These are phyloP conservation scores for Psittacula derbiana DNA, from an alignment of 2,797 vertebrate species.

Conservation along the genomic window DNA sequence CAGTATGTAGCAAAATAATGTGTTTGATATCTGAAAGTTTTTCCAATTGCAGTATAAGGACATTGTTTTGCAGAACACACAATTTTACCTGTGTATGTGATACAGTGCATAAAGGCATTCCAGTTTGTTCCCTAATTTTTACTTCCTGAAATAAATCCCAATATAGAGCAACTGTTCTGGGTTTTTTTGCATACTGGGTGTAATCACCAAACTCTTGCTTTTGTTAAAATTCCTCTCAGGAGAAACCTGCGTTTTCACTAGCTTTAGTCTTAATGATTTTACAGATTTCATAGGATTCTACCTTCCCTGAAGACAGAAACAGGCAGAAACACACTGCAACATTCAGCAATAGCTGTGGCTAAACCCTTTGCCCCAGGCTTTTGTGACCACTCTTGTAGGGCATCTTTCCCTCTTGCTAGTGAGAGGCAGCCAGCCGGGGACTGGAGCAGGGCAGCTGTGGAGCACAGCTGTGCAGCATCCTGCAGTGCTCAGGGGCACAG, in stretches of 20 bases:
- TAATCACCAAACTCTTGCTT: neutral
- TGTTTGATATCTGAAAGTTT: neutral
- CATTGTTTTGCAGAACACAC: neutral
- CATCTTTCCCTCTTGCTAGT: neutral
- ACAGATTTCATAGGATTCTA: neutral
- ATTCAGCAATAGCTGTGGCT: neutral
- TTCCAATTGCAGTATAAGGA: neutral
- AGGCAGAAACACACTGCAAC: neutral
- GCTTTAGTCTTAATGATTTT: neutral
- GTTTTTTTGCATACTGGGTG: neutral
- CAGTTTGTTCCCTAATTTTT: neutral
- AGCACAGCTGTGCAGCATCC: neutral
- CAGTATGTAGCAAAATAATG: neutral
- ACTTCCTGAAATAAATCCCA: neutral
- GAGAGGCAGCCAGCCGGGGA: neutral
- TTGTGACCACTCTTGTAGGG: neutral
- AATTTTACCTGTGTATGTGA: neutral
- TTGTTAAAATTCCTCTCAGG: neutral
- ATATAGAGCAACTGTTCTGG: neutral
- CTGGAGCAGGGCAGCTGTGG: neutral
- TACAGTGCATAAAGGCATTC: neutral
- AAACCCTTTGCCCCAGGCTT: neutral
- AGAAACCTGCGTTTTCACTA: neutral
- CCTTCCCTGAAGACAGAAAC: neutral
- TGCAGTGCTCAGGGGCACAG: accelerated